phyloP scores from a whole-genome alignment of 2,113 vertebrate species.

The Oryzias melastigma region DNA sequence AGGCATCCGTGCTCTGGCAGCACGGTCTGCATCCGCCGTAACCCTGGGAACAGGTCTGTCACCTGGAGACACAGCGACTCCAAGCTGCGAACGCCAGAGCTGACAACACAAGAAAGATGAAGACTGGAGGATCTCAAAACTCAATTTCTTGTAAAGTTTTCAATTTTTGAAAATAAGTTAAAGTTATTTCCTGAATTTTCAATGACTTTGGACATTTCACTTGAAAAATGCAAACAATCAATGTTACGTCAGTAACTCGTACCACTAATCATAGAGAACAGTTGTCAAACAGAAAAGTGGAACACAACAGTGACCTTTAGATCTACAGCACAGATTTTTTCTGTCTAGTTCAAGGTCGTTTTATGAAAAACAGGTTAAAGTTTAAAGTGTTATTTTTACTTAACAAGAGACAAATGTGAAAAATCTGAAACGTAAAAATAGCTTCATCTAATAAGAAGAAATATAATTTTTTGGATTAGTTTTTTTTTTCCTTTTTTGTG shows the following conservation, averaged over 20 bases:
- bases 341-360: background rate
- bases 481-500: too few relatives aligned
- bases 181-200: too few relatives aligned
- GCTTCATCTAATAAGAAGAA: too few relatives aligned
- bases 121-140: background rate
- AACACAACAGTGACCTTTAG: background rate
- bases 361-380: slow-evolving; percentile 1
- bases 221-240: too few relatives aligned
- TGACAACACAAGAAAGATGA: slow-evolving; percentile 39
- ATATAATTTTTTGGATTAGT: too few relatives aligned
- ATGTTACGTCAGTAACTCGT: too few relatives aligned
- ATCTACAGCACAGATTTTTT: slow-evolving; percentile 2
- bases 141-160: background rate
- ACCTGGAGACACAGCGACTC: slow-evolving; percentile 94
- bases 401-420: too few relatives aligned
- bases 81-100: slow-evolving; percentile 83
- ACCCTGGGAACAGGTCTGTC: slow-evolving; percentile 89
- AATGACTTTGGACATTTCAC: too few relatives aligned
- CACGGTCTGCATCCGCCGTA: slow-evolving; percentile 84
- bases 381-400: background rate
- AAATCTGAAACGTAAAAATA: too few relatives aligned
- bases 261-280: background rate
- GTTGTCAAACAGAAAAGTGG: slow-evolving; percentile 4
- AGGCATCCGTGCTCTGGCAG: slow-evolving; percentile 95
- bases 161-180: background rate